Evolutionary conservation across 1,140 invertebrate genomes (phyloP), one percentile per base, ranked within the genome.

Genomic region (Arion vulgaris): DNA sequence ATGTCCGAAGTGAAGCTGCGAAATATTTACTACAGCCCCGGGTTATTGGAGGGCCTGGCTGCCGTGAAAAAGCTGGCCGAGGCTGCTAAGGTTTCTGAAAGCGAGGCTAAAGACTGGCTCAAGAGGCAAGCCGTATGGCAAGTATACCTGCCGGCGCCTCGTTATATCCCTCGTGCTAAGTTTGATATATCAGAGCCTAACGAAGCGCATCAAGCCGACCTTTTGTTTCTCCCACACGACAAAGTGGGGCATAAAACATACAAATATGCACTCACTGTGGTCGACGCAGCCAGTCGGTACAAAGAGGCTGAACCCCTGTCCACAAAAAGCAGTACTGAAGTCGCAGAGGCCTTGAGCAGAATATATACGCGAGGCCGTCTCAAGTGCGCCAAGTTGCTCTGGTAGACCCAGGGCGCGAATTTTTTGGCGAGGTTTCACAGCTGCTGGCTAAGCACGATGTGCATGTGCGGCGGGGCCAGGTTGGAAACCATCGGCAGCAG

Each of bases 201-300:
- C 45, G 81, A 71, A 66, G 85, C 86, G 0, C 83, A 87, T 57
- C 84, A 87, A 53, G 85, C 79, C n/a, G 82, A 86, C 73, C 68
- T 85, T 23, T 7, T 66, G 62, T 85, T 84, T 73, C 41, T 87
- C 13, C 86, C 83, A n/a, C 86, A 85, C 57, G 85, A 87, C 49
- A 28, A 17, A 17, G 62, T 83, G 2, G 62, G 80, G n/a, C n/a
- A 62, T 0, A 32, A 75, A 1, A 66, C 62, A 1, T 66, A 66
- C 5, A 66, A 34, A 23, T 66, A 66, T 32, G 28, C 62, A 7
- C 19, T 66, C n/a, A 66, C n/a, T 0, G n/a, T 66, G 2, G 62
- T 32, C 62, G 62, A 66, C n/a, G 19, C 32, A 5, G 28, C 62
- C 51, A 11, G 7, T 26, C 51, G 51, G 2, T 66, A 66, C 19